A percentile compares a stretch with the other conserved stretches of the same genome.
phyloP scores from a whole-genome alignment of 2,797 vertebrate genomes.

The Acrossocheilus fasciatus region DNA sequence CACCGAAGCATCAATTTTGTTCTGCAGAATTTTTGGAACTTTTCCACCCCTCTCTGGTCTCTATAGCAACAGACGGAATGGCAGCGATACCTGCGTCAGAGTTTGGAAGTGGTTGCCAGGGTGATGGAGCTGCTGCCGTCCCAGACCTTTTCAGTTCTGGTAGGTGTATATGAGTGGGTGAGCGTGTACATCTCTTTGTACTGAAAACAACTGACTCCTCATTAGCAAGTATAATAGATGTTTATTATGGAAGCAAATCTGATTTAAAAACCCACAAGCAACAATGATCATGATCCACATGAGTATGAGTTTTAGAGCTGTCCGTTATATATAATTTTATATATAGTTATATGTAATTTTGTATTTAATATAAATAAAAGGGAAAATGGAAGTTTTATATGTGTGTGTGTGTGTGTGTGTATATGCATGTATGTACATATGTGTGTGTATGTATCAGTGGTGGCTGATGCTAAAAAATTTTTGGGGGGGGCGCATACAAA shows the following conservation, averaged over 20 bases:
- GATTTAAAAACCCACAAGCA: neutral
- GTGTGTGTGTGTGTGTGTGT: no score
- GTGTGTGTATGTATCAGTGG: no score
- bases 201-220: neutral
- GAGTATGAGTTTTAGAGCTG: neutral
- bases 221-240: conserved; percentile 12
- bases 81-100: conserved; percentile 98
- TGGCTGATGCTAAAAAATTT: no score
- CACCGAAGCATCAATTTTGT: neutral
- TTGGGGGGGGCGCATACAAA: no score
- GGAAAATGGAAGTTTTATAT: no score
- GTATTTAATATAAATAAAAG: no score
- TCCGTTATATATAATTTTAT: no score
- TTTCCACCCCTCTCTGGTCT: conserved; percentile 40
- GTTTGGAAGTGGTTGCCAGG: conserved; percentile 97
- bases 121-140: conserved; percentile 98
- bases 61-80: conserved; percentile 96
- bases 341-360: no score
- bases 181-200: conserved; percentile 9
- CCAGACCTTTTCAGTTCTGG: conserved; percentile 94
- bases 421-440: no score
- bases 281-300: conserved; percentile 7
- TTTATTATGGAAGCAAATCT: neutral
- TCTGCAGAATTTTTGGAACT: conserved; percentile 14
- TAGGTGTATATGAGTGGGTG: conserved; percentile 69